Evolutionary conservation across 2,797 vertebrate species (phyloP).

Genomic region (Ptychobarbus kaznakovi): DNA sequence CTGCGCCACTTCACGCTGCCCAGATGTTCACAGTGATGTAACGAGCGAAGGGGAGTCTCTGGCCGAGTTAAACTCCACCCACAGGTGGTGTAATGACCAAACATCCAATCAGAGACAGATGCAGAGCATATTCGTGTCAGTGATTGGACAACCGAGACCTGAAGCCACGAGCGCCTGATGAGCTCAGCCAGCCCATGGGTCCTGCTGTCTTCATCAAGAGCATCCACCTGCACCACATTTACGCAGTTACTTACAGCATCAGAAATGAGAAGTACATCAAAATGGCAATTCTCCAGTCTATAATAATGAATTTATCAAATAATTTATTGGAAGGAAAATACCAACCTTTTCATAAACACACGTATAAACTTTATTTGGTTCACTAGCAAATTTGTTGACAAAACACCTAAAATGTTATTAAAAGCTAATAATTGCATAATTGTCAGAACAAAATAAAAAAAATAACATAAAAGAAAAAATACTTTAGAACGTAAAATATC

Average conservation of each 20-base stretch:
- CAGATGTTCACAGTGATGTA: conserved; percentile 37
- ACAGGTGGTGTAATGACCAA: conserved; percentile 16
- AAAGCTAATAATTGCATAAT: background rate
- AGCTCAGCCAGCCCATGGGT: conserved; percentile 29
- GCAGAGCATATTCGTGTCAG: background rate
- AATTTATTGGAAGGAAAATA: background rate
- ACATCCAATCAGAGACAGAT: conserved; percentile 39
- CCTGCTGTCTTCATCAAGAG: background rate
- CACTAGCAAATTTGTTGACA: background rate
- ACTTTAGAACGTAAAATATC: background rate
- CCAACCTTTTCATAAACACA: background rate
- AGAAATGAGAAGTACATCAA: background rate
- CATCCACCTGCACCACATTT: conserved; percentile 10
- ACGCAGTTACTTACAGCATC: conserved; percentile 37
- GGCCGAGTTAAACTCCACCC: conserved; percentile 55
- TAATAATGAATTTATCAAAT: background rate
- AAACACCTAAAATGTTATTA: background rate
- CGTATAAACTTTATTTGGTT: background rate
- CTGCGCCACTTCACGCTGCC: conserved; percentile 7
- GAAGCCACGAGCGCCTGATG: conserved; percentile 56
- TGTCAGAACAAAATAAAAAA: background rate
- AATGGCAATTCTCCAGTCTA: background rate
- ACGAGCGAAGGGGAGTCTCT: background rate
- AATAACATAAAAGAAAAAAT: background rate
- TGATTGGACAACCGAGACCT: conserved; percentile 53